phyloP scores from a whole-genome alignment of 2,113 vertebrate genomes.

The Emydocephalus ijimae region DNA sequence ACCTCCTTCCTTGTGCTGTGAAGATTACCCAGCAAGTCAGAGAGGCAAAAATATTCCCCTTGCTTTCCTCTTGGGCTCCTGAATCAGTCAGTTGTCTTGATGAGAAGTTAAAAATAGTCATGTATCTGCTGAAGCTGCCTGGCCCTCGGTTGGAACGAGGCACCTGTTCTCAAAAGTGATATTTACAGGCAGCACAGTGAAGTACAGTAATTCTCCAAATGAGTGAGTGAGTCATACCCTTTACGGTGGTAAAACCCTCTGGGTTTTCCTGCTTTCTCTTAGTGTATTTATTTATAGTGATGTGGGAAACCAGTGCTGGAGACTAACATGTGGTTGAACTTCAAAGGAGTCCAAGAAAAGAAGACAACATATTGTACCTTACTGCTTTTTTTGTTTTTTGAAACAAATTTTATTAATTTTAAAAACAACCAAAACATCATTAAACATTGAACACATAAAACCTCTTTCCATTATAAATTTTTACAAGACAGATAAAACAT shows the following conservation, averaged over 20 bases:
- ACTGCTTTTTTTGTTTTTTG: neutral
- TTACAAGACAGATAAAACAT: too few relatives aligned
- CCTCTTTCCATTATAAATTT: too few relatives aligned
- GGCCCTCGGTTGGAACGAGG: neutral
- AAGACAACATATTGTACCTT: neutral
- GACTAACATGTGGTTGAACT: neutral
- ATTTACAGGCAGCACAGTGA: neutral
- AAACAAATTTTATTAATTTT: too few relatives aligned
- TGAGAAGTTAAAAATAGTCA: neutral
- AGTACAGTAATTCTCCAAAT: neutral
- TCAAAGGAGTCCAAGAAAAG: neutral
- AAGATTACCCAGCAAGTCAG: constrained; percentile 7
- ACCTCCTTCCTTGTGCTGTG: neutral
- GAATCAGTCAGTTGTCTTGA: neutral
- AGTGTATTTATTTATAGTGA: fast-evolving
- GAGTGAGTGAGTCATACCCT: neutral
- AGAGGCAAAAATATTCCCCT: constrained; percentile 5
- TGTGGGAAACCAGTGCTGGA: fast-evolving
- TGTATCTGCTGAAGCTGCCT: neutral
- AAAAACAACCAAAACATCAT: too few relatives aligned
- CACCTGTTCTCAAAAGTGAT: neutral
- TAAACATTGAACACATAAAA: too few relatives aligned
- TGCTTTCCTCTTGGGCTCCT: neutral
- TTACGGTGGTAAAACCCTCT: fast-evolving
- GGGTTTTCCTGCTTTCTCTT: neutral